Conservation (phyloP, 2,113 vertebrate species). For the Myiozetetes cayanensis region DNA sequence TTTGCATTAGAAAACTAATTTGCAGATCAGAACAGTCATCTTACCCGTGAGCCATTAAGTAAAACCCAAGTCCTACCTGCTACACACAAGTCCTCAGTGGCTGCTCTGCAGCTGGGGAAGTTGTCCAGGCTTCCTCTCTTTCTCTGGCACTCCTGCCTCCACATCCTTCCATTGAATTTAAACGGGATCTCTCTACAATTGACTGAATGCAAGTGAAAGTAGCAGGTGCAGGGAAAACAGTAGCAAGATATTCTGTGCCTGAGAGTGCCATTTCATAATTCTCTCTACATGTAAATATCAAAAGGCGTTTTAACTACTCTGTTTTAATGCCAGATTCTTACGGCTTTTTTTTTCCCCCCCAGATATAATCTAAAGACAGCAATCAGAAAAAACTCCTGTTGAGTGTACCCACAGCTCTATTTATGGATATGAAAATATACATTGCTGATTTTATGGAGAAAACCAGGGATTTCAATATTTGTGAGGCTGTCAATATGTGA, state of each 20-base stretch:
- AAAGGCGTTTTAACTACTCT: slow-evolving; percentile 15
- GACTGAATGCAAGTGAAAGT: background rate
- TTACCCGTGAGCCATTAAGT: background rate
- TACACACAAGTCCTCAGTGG: rapidly evolving
- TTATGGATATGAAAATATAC: slow-evolving; percentile 42
- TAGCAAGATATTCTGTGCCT: background rate
- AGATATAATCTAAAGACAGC: background rate
- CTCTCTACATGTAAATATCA: background rate
- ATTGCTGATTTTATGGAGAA: slow-evolving; percentile 8
- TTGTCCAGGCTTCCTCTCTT: background rate
- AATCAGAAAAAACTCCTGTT: background rate
- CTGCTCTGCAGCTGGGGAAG: background rate
- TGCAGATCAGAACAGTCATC: background rate
- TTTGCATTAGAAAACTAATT: background rate
- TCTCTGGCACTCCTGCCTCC: background rate
- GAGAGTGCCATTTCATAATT: background rate
- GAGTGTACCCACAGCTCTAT: slow-evolving; percentile 16
- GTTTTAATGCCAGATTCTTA: background rate
- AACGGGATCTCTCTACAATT: background rate
- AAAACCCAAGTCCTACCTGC: background rate
- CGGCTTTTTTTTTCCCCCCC: rapidly evolving
- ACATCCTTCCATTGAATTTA: background rate
- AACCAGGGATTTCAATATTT: slow-evolving; percentile 57
- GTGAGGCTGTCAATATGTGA: slow-evolving; percentile 19
- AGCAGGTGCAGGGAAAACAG: background rate